Evolutionary conservation across 2,797 vertebrate genomes (phyloP), one percentile per base, ranked within the genome.

Genomic region (Gymnothorax javanicus): DNA sequence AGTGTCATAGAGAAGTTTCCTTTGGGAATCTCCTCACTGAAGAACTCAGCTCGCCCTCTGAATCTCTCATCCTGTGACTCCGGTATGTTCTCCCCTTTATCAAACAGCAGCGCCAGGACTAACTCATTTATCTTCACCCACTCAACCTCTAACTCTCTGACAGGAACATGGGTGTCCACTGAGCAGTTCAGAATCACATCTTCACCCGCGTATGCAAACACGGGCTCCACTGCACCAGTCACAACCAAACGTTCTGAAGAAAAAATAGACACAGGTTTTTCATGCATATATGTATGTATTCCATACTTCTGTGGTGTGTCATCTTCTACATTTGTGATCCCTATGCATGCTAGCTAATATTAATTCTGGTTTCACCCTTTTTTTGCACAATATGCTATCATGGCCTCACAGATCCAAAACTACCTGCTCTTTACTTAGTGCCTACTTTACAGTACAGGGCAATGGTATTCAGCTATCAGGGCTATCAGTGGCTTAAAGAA

Each of bases 1-100:
- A 87, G 84, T 52, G 59, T 89, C 67, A 89, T n/a, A 54, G 88
- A 85, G 75, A 87, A 89, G 88, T 89, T 89, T 59, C 86, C 88
- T 86, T 89, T 89, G 50, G 58, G 25, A 83, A 87, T 87, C 83
- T 89, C 84, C 8, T 75, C 67, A 56, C 5, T 57, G 67, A 89
- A 89, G 67, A 89, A 89, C 67, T 83, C 77, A 7, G 73, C 84
- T 57, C 86, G 87, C 8, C 58, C 84, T 12, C 6, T 82, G 79
- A 87, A 89, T 62, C 25, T 54, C 50, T 59, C n/a, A 13, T 85
- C 23, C 60, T 57, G 33, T 0, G 86, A 84, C 67, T 25, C 87
- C 50, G 85, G 54, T 56, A n/a, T 85, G 58, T n/a, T 58, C 17
- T 82, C 71, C 2, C 84, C 86, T 27, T 89, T 84, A 71, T 69